A percentile compares a stretch with the other conserved stretches of the same genome.
These are phyloP conservation scores for Dioctria linearis DNA, from an alignment of 2,888 invertebrate species.

Conservation along the genomic window DNA sequence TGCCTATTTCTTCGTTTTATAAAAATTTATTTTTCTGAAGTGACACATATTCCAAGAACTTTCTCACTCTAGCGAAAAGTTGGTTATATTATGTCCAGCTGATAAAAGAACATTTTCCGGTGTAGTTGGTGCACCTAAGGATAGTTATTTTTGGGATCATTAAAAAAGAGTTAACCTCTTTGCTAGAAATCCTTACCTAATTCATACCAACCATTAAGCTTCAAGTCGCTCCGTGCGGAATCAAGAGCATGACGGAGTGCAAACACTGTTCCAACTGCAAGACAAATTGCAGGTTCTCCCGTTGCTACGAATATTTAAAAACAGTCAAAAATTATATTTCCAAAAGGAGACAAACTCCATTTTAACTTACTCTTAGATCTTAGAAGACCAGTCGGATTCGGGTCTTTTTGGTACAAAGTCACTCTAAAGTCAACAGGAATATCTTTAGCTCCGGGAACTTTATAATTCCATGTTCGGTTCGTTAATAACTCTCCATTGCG, in stretches of 20 bases:
- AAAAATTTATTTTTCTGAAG: too few relatives aligned
- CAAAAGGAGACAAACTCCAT: neutral
- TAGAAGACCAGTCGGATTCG: slow-evolving; percentile 78
- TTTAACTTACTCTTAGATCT: slow-evolving; percentile 79
- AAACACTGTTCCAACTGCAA: slow-evolving; percentile 66
- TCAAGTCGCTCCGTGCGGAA: slow-evolving; percentile 72
- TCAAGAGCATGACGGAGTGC: slow-evolving; percentile 73
- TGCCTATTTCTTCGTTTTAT: too few relatives aligned
- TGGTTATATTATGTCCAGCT: slow-evolving; percentile 45
- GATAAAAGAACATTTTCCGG: slow-evolving; percentile 64
- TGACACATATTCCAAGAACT: neutral
- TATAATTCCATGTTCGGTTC: slow-evolving; percentile 86
- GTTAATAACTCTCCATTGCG: slow-evolving; percentile 79
- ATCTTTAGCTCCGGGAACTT: slow-evolving; percentile 83
- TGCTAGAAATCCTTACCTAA: slow-evolving; percentile 55
- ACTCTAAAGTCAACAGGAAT: slow-evolving; percentile 84
- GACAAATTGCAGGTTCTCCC: slow-evolving; percentile 65
- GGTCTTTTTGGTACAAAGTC: slow-evolving; percentile 77
- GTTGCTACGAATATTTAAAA: slow-evolving; percentile 62
- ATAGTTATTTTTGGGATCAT: neutral
- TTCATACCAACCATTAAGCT: slow-evolving; percentile 70
- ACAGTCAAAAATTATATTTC: neutral
- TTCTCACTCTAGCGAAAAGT: slow-evolving; percentile 10
- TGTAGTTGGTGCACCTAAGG: slow-evolving; percentile 68
- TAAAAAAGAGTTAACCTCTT: neutral